phyloP scores from a whole-genome alignment of 2,797 vertebrate genomes.

The Helicolenus hilgendorfi region DNA sequence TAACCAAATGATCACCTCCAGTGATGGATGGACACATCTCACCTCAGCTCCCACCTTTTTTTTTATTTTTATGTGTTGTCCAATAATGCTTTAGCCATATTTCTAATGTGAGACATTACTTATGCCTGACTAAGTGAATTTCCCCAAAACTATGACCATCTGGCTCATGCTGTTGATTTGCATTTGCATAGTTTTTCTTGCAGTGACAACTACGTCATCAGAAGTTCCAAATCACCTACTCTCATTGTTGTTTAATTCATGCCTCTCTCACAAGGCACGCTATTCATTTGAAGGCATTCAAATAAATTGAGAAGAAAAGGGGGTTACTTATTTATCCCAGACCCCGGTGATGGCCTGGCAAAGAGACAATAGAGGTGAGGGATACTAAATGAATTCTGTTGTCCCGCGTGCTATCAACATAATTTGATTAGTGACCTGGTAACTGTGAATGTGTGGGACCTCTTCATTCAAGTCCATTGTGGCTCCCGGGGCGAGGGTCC shows the following conservation, averaged over 20 bases:
- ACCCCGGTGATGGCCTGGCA: constrained; percentile 73
- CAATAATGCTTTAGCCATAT: constrained; percentile 76
- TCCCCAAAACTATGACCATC: constrained; percentile 87
- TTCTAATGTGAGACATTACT: constrained; percentile 81
- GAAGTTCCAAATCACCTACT: constrained; percentile 81
- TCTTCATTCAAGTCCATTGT: constrained; percentile 84
- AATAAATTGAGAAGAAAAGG: constrained; percentile 69
- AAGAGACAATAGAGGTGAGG: constrained; percentile 79
- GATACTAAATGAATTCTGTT: constrained; percentile 87
- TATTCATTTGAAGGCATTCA: constrained; percentile 76
- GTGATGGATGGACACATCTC: constrained; percentile 80
- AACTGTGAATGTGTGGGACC: constrained; percentile 83
- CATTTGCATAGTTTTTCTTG: constrained; percentile 83
- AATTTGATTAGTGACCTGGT: constrained; percentile 91
- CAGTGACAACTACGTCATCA: constrained; percentile 78
- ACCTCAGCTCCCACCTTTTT: constrained; percentile 24
- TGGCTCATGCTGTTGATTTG: constrained; percentile 83
- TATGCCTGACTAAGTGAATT: constrained; percentile 86
- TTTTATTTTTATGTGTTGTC: constrained; percentile 50
- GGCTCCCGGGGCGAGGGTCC: constrained; percentile 76
- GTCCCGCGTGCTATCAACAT: constrained; percentile 85
- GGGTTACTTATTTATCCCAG: constrained; percentile 82
- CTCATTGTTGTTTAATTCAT: constrained; percentile 82
- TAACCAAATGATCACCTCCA: constrained; percentile 71
- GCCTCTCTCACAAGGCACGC: constrained; percentile 56